A percentile compares a stretch with the other conserved stretches of the same genome.
These are phyloP conservation scores for Pseudolaguvia tuberculata DNA, from an alignment of 2,113 vertebrate genomes.

Conservation along the genomic window DNA sequence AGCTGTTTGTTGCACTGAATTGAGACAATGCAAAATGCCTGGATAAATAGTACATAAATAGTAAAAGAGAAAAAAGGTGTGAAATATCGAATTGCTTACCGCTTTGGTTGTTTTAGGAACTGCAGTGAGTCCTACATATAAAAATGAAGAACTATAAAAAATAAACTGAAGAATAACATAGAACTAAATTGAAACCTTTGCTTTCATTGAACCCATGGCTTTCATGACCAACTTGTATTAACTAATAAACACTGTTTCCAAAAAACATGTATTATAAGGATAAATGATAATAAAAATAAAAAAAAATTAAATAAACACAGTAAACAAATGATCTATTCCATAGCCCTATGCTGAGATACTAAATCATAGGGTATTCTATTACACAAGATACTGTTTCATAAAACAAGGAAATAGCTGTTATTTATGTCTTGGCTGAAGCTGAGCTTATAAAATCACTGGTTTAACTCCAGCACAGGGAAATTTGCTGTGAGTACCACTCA, in stretches of 20 bases:
- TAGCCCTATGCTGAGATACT: background rate
- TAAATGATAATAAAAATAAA: background rate
- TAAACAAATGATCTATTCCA: background rate
- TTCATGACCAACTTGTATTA: background rate
- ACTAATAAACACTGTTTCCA: background rate
- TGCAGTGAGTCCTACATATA: background rate
- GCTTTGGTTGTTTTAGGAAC: conserved; percentile 1
- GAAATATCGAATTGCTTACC: conserved; percentile 23
- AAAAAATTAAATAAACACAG: background rate
- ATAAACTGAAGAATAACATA: background rate
- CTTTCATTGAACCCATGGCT: too few relatives aligned
- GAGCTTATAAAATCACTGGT: conserved; percentile 5
- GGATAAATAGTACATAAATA: background rate
- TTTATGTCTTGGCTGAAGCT: background rate
- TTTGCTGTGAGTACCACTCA: conserved; percentile 7
- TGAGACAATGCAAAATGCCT: conserved; percentile 49
- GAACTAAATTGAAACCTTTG: background rate
- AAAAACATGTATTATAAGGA: background rate
- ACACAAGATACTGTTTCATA: background rate
- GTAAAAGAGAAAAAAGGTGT: background rate
- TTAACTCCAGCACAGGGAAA: conserved; percentile 20
- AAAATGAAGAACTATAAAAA: background rate
- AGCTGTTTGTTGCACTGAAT: conserved; percentile 46
- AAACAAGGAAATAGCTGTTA: background rate
- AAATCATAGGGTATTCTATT: conserved; percentile 2